These are phyloP conservation scores for Gallinago stenura DNA, from an alignment of 2,797 vertebrate genomes.

Conservation along the genomic window DNA sequence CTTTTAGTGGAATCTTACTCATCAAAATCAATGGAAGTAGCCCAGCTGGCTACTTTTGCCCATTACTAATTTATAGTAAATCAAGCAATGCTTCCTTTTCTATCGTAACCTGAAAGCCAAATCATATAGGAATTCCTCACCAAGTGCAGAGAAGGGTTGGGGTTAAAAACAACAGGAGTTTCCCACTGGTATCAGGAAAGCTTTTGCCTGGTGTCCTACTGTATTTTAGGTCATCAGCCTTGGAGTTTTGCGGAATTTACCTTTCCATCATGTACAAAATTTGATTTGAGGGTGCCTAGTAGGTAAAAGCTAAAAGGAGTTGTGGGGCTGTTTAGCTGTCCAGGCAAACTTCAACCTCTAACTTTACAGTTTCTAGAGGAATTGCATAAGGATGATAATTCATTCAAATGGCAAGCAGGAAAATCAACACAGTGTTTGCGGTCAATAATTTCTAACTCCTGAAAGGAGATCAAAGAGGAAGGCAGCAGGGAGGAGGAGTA, in stretches of 20 bases:
- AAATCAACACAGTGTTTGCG: background rate
- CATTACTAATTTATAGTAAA: slow-evolving; percentile 28
- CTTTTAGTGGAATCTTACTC: background rate
- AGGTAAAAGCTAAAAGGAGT: background rate
- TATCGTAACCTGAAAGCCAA: background rate
- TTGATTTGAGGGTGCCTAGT: background rate
- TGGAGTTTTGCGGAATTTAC: slow-evolving; percentile 22
- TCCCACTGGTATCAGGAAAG: background rate
- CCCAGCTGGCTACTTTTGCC: background rate
- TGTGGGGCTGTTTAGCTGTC: background rate
- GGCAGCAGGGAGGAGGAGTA: slow-evolving; percentile 52
- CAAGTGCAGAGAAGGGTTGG: background rate
- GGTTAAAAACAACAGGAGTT: slow-evolving; percentile 3
- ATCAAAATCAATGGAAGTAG: background rate
- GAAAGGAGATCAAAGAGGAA: slow-evolving; percentile 62
- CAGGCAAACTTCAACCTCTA: background rate
- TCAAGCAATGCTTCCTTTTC: background rate
- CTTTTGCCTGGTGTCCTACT: background rate
- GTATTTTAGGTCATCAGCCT: background rate
- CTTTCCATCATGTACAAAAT: background rate
- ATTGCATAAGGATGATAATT: slow-evolving; percentile 32
- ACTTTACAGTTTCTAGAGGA: background rate
- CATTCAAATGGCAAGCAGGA: slow-evolving; percentile 27
- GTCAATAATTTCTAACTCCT: slow-evolving; percentile 56
- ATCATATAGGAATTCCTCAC: background rate